phyloP scores from a whole-genome alignment of 2,797 vertebrate species.

The Chaetodon trifasciatus region DNA sequence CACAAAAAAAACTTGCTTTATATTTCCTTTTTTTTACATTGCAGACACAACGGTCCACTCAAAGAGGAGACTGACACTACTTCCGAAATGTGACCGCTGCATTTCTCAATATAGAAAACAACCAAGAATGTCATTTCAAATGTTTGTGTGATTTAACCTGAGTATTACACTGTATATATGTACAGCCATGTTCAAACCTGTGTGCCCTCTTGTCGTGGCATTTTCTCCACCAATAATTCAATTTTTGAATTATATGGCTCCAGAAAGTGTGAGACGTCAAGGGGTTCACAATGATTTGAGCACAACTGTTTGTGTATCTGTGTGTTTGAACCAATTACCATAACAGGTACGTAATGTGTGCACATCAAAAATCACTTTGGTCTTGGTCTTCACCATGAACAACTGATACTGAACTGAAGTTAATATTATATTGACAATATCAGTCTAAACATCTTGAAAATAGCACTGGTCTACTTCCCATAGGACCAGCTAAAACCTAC shows the following conservation, averaged over 20 bases:
- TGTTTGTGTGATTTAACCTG: constrained; percentile 78
- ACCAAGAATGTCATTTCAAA: constrained; percentile 72
- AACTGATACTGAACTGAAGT: constrained; percentile 34
- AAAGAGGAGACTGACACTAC: constrained; percentile 73
- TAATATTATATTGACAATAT: constrained; percentile 31
- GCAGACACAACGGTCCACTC: constrained; percentile 71
- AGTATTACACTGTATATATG: constrained; percentile 73
- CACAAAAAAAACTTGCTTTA: constrained; percentile 84
- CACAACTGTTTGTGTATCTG: constrained; percentile 29
- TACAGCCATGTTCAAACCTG: constrained; percentile 58
- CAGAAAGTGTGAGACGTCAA: constrained; percentile 45
- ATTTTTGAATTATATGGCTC: constrained; percentile 16
- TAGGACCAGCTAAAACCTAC: constrained; percentile 20
- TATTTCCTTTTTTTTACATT: constrained; percentile 76
- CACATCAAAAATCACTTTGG: constrained; percentile 74
- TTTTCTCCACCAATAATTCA: constrained; percentile 42
- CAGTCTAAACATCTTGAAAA: constrained; percentile 32
- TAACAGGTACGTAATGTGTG: constrained; percentile 38
- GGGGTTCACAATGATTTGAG: constrained; percentile 31
- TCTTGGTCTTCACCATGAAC: constrained; percentile 55
- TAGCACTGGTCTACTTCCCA: constrained; percentile 32
- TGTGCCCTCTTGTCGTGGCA: constrained; percentile 30
- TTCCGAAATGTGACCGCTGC: constrained; percentile 74
- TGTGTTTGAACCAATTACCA: constrained; percentile 48
- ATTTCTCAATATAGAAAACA: constrained; percentile 71